Base-by-base conservation (phyloP, 1,140 invertebrate genomes). In the Dendroctonus ponderosae region DNA sequence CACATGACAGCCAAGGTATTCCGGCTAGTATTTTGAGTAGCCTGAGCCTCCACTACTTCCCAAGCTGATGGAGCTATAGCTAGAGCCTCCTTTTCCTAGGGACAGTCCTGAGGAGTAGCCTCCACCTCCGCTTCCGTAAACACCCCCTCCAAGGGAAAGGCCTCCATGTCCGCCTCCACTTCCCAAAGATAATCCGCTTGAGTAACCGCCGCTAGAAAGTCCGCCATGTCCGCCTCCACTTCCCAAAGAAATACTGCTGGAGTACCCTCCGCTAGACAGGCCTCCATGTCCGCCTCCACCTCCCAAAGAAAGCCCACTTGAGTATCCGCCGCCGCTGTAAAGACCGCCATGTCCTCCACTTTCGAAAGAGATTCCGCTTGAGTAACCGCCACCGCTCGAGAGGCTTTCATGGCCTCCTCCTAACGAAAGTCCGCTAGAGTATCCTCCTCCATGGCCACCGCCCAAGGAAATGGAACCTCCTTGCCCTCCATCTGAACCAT, bases 11-110 rank as follows among this genome's bases (percentile, higher is more conserved):
- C 3, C 4, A 39, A 26, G n/a, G 42, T 38, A 38, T 59, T 14
- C 11, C 14, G 5, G 41, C 43, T 56, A 67, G 38, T 67, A 37
- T 40, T 67, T 67, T 40, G 66, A 67, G 50, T 67, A 67, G 5
- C 59, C 59, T 9, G 51, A 42, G n/a, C 64, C 57, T 37, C 56
- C 57, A 15, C 63, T 26, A 15, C 65, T 44, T 57, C 66, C 66
- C 6, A 67, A 40, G 39, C 58, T 62, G 7, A 62, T 48, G 5
- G 66, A 57, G 15, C 59, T 62, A 15, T 56, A 59, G 26, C 67
- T 61, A 12, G 62, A 53, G 12, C 48, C 62, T 38, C 66, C 65
- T 56, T 61, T 61, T 15, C 65, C 65, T n/a, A 53, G 12, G 37
- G 57, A 61, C n/a, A 60, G 6, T 14, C 57, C 57, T 38, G 56